Base-by-base conservation (phyloP, 2,888 invertebrate species). In the Cosmopolites sordidus region DNA sequence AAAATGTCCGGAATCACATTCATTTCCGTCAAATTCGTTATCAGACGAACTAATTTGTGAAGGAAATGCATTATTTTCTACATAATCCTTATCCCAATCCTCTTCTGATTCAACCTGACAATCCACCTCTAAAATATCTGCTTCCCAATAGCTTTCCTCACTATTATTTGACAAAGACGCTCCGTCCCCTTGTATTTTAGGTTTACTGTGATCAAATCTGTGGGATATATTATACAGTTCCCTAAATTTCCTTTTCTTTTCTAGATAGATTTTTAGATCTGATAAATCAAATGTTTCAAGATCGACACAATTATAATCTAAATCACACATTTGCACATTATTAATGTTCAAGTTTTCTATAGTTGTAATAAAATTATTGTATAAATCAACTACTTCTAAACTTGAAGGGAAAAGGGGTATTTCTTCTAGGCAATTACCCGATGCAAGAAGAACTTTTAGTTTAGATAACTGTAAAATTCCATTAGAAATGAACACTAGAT, bases 381-480 rank as follows among this genome's bases (percentile, higher is more conserved):
- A 66, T 9, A 65, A 56, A 58, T 67, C 66, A 22, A 67, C 50
- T 9, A 54, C 39, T 53, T 59, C 58, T 41, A 67, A 57, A 43
- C 54, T 55, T 16, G 41, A 5, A 52, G 63, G 60, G 16, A 47
- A 30, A 11, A 48, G 37, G 18, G 58, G 60, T 11, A 61, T 38
- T 15, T 14, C 44, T 40, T 64, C 61, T 4, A 66, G 53, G 17
- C 14, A 45, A 53, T 65, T 66, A 39, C 50, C n/a, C 11, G 49
- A 46, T 6, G 60, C 60, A 47, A 56, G 52, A 1, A 66, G 29
- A 8, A 58, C 47, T 38, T 55, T 58, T 15, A 66, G 37, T 2
- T 51, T 42, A 43, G 51, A 22, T 29, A 65, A 48, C 33, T 52
- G 45, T 0, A 12, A 15, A 12, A 66, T 38, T 37, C 54, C 47